Evolutionary conservation across 2,113 vertebrate genomes (phyloP).

Genomic region (Engraulis encrasicolus): DNA sequence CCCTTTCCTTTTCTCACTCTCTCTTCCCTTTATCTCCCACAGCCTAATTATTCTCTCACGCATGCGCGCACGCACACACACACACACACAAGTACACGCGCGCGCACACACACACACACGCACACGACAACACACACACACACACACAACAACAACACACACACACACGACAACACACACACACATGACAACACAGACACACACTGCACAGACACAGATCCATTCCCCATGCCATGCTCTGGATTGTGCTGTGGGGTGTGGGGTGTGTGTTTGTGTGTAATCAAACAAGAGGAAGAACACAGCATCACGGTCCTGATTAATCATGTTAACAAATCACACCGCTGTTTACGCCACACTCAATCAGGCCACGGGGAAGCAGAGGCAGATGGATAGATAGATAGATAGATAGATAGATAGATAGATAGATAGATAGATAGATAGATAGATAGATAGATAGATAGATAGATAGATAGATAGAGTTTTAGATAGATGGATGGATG

Average conservation of each 20-base stretch:
- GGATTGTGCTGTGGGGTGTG: background rate
- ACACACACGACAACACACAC: too few relatives aligned
- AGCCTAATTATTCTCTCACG: too few relatives aligned
- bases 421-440: constrained; percentile 1
- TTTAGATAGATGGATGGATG: background rate
- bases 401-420: background rate
- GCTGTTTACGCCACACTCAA: background rate
- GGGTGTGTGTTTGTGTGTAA: background rate
- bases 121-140: too few relatives aligned
- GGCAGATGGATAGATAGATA: background rate
- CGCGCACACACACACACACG: too few relatives aligned
- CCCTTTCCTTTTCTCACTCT: background rate
- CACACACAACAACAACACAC: too few relatives aligned
- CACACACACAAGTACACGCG: too few relatives aligned
- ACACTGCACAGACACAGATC: too few relatives aligned
- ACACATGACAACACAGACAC: too few relatives aligned
- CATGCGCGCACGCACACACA: too few relatives aligned
- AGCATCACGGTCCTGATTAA: background rate
- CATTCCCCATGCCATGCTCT: background rate
- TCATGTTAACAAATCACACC: background rate
- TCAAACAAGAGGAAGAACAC: background rate
- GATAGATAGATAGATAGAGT: too few relatives aligned
- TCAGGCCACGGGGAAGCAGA: background rate
- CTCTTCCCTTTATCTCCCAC: too few relatives aligned
- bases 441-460: constrained; percentile 9